Evolutionary conservation across 1,140 invertebrate genomes (phyloP).

Genomic region (Chionoecetes opilio): DNA sequence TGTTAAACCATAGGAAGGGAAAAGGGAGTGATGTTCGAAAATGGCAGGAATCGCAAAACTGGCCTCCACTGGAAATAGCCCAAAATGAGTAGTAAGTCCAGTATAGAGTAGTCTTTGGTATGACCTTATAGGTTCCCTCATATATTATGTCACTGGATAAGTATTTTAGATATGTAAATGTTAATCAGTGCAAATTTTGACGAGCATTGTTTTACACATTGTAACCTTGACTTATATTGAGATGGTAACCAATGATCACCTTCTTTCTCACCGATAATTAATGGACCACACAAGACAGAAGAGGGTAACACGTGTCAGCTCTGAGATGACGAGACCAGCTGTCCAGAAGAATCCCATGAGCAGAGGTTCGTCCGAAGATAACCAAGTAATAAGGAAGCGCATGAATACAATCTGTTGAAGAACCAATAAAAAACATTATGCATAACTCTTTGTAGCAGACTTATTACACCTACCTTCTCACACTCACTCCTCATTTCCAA

Average conservation of each 20-base stretch:
- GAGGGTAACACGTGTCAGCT: slow-evolving; percentile 86
- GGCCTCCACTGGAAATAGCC: too few species aligned
- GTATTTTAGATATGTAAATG: neutral
- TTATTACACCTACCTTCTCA: too few species aligned
- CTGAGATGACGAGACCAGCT: slow-evolving; percentile 85
- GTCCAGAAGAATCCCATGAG: slow-evolving; percentile 85
- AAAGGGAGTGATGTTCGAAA: too few species aligned
- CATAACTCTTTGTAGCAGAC: slow-evolving; percentile 82
- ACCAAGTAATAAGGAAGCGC: slow-evolving; percentile 85
- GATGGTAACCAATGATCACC: slow-evolving; percentile 42
- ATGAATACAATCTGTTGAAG: slow-evolving; percentile 86
- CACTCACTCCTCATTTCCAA: too few species aligned
- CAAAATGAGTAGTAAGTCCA: too few species aligned
- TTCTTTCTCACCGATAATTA: slow-evolving; percentile 84
- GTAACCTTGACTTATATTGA: neutral
- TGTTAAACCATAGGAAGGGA: too few species aligned
- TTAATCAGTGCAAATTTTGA: neutral
- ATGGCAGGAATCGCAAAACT: too few species aligned
- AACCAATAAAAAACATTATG: neutral
- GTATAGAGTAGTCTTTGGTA: too few species aligned
- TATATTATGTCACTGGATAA: too few species aligned
- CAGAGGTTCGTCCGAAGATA: slow-evolving; percentile 83
- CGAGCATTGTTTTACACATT: too few species aligned
- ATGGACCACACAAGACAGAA: slow-evolving; percentile 87
- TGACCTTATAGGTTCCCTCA: too few species aligned